A percentile compares a stretch with the other conserved stretches of the same genome.
phyloP scores from a whole-genome alignment of 1,140 invertebrate genomes.

The Pseudomyrmex flavicornis region DNA sequence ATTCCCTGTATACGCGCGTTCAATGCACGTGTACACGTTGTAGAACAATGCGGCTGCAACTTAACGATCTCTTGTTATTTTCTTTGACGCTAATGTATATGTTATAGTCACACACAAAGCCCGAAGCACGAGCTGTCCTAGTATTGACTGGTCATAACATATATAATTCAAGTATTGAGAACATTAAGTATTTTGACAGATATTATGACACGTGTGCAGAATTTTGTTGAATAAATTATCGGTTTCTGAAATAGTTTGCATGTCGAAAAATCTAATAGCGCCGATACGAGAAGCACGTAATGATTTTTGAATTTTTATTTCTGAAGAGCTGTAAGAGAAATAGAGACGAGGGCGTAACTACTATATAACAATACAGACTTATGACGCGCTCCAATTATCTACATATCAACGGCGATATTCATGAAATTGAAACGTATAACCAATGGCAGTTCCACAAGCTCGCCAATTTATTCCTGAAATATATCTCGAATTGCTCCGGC shows the following conservation, averaged over 20 bases:
- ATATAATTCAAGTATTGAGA: no score
- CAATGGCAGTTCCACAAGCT: neutral
- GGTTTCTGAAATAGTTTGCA: no score
- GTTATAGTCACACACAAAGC: neutral
- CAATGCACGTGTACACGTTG: neutral
- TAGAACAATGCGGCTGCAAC: constrained; percentile 15
- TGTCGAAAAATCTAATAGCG: no score
- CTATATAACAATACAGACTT: no score
- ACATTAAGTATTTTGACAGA: no score
- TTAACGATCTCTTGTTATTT: constrained; percentile 22
- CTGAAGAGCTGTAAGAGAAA: no score
- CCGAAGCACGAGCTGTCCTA: no score
- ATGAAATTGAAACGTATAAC: neutral
- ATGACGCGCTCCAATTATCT: neutral
- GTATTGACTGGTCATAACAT: no score
- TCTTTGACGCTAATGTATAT: constrained; percentile 16
- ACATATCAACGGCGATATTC: neutral
- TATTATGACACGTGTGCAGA: neutral
- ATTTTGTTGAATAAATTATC: neutral
- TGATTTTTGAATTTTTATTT: no score
- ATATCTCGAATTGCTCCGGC: neutral
- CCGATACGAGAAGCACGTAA: no score
- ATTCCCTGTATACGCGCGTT: neutral
- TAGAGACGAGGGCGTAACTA: no score
- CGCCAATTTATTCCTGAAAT: neutral